Percentiles rank a stretch among this genome's conserved stretches.
These are phyloP conservation scores for Dromius quadrimaculatus DNA, from an alignment of 2,888 invertebrate species.

Conservation along the genomic window DNA sequence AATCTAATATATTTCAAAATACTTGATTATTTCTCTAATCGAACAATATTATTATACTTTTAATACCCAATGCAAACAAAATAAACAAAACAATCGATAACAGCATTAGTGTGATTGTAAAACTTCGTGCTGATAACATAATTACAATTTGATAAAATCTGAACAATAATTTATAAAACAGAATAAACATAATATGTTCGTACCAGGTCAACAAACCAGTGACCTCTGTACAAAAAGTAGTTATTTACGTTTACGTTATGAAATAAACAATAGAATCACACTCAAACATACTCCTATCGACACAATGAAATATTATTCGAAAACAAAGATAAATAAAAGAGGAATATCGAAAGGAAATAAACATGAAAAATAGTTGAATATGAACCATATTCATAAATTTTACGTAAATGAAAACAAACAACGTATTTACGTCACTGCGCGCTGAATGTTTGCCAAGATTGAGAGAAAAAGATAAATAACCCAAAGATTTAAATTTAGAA, in stretches of 20 bases:
- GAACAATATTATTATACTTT: no score
- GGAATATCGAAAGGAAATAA: slow-evolving; percentile 33
- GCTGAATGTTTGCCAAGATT: no score
- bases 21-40: no score
- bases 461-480: no score
- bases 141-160: background rate
- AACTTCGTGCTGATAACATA: background rate
- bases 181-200: background rate
- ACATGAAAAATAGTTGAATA: slow-evolving; percentile 29
- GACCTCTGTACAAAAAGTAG: background rate
- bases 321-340: slow-evolving; percentile 24
- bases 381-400: slow-evolving; percentile 28
- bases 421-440: no score
- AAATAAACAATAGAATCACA: no score
- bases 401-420: no score
- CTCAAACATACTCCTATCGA: slow-evolving; percentile 9
- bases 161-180: background rate
- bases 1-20: no score
- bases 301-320: slow-evolving; percentile 28
- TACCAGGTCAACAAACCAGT: background rate
- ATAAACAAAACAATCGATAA: background rate
- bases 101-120: background rate
- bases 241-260: background rate
- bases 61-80: background rate
- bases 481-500: no score